Conservation (phyloP, 2,797 vertebrate genomes). For the Heterohyrax brucei region DNA sequence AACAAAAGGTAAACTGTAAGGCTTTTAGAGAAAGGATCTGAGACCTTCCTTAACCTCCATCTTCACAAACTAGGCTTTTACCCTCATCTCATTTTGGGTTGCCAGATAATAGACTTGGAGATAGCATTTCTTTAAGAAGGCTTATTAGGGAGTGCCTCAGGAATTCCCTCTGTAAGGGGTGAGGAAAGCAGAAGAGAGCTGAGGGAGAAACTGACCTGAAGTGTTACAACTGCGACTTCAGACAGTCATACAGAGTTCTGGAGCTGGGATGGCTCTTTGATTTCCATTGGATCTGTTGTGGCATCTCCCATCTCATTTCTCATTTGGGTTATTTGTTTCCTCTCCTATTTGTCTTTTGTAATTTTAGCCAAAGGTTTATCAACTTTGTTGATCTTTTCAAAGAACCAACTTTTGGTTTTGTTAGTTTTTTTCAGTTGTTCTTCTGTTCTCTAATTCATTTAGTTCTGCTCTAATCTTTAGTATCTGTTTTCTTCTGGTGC, state of each 20-base stretch:
- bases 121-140: not conserved
- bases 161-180: not conserved
- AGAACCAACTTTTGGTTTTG: no score
- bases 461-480: no score
- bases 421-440: no score
- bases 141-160: not conserved
- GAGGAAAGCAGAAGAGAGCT: not conserved
- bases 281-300: no score
- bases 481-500: no score
- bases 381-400: no score
- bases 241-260: not conserved
- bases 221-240: not conserved
- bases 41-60: not conserved
- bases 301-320: no score
- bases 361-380: no score
- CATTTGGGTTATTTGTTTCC: no score
- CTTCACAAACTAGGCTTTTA: constrained; percentile 45
- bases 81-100: not conserved
- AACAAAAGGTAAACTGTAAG: not conserved
- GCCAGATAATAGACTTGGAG: not conserved
- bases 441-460: no score
- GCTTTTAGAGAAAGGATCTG: not conserved
- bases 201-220: not conserved
- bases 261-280: not conserved
- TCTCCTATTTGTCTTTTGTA: no score